phyloP scores from a whole-genome alignment of 2,888 invertebrate genomes.

The Plusia festucae region DNA sequence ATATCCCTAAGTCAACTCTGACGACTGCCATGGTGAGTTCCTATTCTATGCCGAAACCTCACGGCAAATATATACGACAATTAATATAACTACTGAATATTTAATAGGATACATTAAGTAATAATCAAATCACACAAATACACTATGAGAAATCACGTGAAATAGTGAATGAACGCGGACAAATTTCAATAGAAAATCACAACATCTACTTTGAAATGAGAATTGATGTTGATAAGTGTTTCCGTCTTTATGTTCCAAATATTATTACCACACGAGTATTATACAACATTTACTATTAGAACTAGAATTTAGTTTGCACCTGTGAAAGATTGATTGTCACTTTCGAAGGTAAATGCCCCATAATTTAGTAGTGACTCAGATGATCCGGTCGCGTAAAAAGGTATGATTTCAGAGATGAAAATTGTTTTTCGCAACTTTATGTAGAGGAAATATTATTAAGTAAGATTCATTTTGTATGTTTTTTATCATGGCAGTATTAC shows the following conservation, averaged over 20 bases:
- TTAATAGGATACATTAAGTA: background rate
- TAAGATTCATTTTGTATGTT: too few species aligned
- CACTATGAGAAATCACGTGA: slow-evolving; percentile 42
- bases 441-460: too few species aligned
- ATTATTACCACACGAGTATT: slow-evolving; percentile 11
- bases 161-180: slow-evolving; percentile 42
- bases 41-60: too few species aligned
- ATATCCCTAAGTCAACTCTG: too few species aligned
- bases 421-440: background rate
- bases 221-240: slow-evolving; percentile 42
- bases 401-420: background rate
- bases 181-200: slow-evolving; percentile 40
- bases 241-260: slow-evolving; percentile 30
- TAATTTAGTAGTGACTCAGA: background rate
- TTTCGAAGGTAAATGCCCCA: background rate
- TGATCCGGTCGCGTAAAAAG: background rate
- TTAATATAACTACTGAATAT: too few species aligned
- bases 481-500: too few species aligned
- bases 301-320: slow-evolving; percentile 7
- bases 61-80: too few species aligned
- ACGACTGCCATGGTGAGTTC: too few species aligned
- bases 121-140: background rate
- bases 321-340: background rate
- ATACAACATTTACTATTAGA: background rate
- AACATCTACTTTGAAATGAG: slow-evolving; percentile 29